Percentiles rank a stretch among this genome's conserved stretches.
phyloP scores from a whole-genome alignment of 2,888 invertebrate species.

The Pollenia griseotomentosa region DNA sequence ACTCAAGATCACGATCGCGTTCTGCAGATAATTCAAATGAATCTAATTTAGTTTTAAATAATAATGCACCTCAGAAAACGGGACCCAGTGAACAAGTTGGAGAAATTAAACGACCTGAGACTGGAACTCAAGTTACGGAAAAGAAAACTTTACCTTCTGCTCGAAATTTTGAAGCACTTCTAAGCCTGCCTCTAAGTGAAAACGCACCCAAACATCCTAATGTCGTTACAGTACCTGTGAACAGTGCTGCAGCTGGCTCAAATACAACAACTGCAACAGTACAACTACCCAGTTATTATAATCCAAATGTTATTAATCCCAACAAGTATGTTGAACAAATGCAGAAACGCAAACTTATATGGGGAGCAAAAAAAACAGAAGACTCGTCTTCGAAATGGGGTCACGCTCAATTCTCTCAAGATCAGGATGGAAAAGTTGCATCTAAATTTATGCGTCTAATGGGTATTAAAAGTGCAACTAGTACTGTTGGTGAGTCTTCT shows the following conservation, averaged over 20 bases:
- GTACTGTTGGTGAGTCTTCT: slow-evolving; percentile 9
- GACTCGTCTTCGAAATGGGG: slow-evolving; percentile 88
- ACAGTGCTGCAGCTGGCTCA: slow-evolving; percentile 62
- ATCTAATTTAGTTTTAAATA: slow-evolving; percentile 16
- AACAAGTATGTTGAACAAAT: slow-evolving; percentile 94
- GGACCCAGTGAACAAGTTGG: slow-evolving; percentile 24
- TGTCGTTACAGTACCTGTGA: slow-evolving; percentile 77
- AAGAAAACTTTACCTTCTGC: slow-evolving; percentile 66
- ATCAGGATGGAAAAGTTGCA: slow-evolving; percentile 95
- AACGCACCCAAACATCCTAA: slow-evolving; percentile 82
- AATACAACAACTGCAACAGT: slow-evolving; percentile 72
- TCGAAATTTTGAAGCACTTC: slow-evolving; percentile 76
- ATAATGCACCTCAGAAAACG: slow-evolving; percentile 37
- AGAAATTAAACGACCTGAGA: slow-evolving; percentile 34
- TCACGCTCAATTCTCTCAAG: slow-evolving; percentile 93
- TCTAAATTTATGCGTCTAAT: slow-evolving; percentile 98
- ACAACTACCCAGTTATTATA: slow-evolving; percentile 89
- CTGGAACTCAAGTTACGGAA: slow-evolving; percentile 37
- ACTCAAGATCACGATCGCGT: slow-evolving; percentile 72
- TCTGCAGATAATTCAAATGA: slow-evolving; percentile 68
- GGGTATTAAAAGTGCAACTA: slow-evolving; percentile 88
- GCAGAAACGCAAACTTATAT: slow-evolving; percentile 95
- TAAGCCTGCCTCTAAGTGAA: slow-evolving; percentile 78
- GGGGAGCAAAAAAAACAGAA: slow-evolving; percentile 91
- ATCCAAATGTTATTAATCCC: slow-evolving; percentile 89